phyloP scores from a whole-genome alignment of 2,113 vertebrate genomes.

The Ursus arctos region DNA sequence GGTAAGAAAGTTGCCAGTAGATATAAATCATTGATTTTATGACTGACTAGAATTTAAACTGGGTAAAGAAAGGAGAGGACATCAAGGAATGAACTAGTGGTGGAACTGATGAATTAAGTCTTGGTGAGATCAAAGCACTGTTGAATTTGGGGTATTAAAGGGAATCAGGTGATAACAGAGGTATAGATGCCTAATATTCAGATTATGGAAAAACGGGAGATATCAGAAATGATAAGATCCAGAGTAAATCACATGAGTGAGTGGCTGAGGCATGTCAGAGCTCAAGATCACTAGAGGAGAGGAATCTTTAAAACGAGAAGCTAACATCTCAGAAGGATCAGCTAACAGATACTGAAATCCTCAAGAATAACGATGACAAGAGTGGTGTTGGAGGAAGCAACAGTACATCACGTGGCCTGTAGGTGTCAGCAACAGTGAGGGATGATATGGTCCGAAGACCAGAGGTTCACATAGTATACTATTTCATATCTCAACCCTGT shows the following conservation, averaged over 20 bases:
- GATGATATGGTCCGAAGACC: neutral
- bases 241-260: neutral
- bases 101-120: neutral
- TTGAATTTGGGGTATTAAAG: neutral
- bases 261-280: neutral
- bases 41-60: neutral
- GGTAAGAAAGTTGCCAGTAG: neutral
- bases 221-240: neutral
- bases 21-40: slow-evolving; percentile 42
- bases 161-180: neutral
- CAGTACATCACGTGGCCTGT: neutral
- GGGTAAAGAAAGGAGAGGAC: neutral
- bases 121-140: neutral
- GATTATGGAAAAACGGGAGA: neutral
- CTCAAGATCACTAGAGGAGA: neutral
- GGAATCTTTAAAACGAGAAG: neutral
- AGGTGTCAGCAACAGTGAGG: neutral
- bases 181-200: slow-evolving; percentile 14
- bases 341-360: neutral
- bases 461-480: neutral
- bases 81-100: neutral
- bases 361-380: neutral
- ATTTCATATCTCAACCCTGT: neutral
- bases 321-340: neutral
- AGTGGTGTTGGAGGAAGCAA: neutral